A percentile compares a stretch with the other conserved stretches of the same genome.
These are phyloP conservation scores for Alviniconcha marisindica DNA, from an alignment of 1,140 invertebrate genomes.

Conservation along the genomic window DNA sequence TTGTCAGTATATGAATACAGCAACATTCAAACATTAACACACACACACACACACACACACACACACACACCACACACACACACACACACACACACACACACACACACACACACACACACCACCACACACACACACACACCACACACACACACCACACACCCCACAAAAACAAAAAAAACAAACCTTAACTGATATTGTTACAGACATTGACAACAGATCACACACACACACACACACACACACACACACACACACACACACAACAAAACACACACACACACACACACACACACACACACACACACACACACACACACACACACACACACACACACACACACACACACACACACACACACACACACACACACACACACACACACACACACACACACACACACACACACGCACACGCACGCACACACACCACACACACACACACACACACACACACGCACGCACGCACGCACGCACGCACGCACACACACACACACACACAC, in stretches of 20 bases:
- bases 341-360: constrained; percentile 6
- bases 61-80: too few relatives aligned
- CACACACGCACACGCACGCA: not conserved
- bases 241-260: constrained; percentile 11
- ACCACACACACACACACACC: too few relatives aligned
- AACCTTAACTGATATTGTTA: not conserved
- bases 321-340: constrained; percentile 17
- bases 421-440: constrained; percentile 13
- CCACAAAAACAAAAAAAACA: too few relatives aligned
- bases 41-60: too few relatives aligned
- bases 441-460: constrained; percentile 7
- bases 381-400: constrained; percentile 9
- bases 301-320: constrained; percentile 12
- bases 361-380: constrained; percentile 14
- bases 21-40: too few relatives aligned
- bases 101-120: too few relatives aligned
- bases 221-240: constrained; percentile 17
- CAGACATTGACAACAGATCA: not conserved
- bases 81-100: too few relatives aligned
- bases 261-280: not conserved
- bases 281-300: constrained; percentile 17
- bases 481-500: constrained; percentile 15
- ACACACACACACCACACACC: too few relatives aligned
- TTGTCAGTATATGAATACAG: too few relatives aligned
- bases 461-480: not conserved